A percentile compares a stretch with the other conserved stretches of the same genome.
phyloP scores from a whole-genome alignment of 2,113 vertebrate genomes.

The Alexandromys fortis region DNA sequence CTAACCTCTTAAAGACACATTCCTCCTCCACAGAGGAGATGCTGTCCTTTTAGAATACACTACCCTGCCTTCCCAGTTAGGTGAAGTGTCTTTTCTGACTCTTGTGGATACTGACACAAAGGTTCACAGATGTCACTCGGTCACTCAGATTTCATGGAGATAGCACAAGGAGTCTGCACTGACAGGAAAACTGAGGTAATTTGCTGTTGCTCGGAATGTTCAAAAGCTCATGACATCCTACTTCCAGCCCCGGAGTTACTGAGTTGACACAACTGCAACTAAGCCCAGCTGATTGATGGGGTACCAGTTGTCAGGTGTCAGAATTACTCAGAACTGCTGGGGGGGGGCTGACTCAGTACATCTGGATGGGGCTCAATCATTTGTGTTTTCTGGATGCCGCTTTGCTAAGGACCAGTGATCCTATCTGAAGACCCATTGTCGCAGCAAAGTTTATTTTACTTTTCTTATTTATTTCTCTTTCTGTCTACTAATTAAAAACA shows the following conservation, averaged over 20 bases:
- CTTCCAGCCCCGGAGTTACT: not conserved
- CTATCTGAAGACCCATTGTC: not conserved
- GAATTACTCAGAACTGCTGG: not conserved
- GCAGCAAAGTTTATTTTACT: not conserved
- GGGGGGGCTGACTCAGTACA: not conserved
- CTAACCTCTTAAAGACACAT: not conserved
- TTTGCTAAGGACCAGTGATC: not conserved
- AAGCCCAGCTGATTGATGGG: not conserved
- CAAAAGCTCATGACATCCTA: not conserved
- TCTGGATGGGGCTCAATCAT: not conserved
- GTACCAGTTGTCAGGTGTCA: not conserved
- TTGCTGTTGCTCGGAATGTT: not conserved
- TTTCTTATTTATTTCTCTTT: conserved; percentile 30
- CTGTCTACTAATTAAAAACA: not conserved
- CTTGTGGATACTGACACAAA: not conserved
- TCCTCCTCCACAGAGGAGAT: not conserved
- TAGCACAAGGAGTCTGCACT: not conserved
- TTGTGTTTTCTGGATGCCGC: not conserved
- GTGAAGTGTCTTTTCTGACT: not conserved
- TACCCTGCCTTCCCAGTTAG: not conserved
- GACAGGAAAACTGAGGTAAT: not conserved
- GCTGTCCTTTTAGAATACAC: not conserved
- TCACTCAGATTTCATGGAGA: conserved; percentile 18
- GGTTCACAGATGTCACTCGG: not conserved
- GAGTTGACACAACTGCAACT: not conserved